Conservation (phyloP, 2,888 invertebrate genomes). For the Acanthacorydalis orientalis region DNA sequence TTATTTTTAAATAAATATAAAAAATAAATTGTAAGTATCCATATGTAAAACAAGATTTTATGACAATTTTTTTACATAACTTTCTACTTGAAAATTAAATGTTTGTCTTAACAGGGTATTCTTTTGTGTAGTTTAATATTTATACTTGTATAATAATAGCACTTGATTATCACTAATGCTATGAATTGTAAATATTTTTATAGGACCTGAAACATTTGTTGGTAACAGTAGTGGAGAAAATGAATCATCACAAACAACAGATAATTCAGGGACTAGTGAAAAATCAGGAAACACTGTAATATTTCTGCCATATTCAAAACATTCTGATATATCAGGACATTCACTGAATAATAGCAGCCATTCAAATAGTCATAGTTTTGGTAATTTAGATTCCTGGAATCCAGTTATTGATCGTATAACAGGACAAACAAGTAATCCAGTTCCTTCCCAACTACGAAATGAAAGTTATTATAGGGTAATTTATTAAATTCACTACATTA, state of each 20-base stretch:
- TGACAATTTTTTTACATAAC: too few species aligned
- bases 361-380: slow-evolving; percentile 33
- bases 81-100: too few species aligned
- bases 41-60: too few species aligned
- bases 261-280: slow-evolving; percentile 31
- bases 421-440: slow-evolving; percentile 39
- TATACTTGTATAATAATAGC: too few species aligned
- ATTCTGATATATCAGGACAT: slow-evolving; percentile 6
- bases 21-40: too few species aligned
- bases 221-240: slow-evolving; percentile 16
- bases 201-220: background rate
- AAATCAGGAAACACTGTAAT: slow-evolving; percentile 34
- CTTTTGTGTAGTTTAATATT: too few species aligned
- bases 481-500: slow-evolving; percentile 18
- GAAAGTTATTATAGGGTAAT: slow-evolving; percentile 84
- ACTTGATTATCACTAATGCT: too few species aligned
- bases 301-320: slow-evolving; percentile 24
- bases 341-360: slow-evolving; percentile 9
- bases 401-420: slow-evolving; percentile 80
- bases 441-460: slow-evolving; percentile 43
- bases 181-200: too few species aligned
- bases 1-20: too few species aligned
- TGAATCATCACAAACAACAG: slow-evolving; percentile 20
- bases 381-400: slow-evolving; percentile 55
- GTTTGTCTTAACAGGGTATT: too few species aligned